Base-by-base conservation (phyloP, 2,888 invertebrate genomes). In the Trachelus stipa region DNA sequence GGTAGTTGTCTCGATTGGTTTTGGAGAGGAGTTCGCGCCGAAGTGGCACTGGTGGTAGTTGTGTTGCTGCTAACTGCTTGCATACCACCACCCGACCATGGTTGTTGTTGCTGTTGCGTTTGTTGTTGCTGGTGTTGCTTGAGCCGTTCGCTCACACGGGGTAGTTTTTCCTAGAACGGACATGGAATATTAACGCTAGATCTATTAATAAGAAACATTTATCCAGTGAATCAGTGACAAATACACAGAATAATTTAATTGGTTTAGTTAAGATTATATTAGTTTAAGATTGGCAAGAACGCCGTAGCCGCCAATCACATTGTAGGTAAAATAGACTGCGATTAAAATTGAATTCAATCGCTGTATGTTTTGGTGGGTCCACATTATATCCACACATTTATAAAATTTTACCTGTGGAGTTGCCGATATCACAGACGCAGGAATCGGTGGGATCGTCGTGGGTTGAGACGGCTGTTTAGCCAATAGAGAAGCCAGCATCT, bases 401-500 rank as follows among this genome's bases (percentile, higher is more conserved):
- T 23, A 23, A 56, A 69, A 33, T 75, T 86, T 76, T 86, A 90
- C 90, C 91, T 95, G 96, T 71, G 96, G 96, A 84, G 95, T 95
- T 81, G 95, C 95, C 83, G 95, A 93, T 88, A 94, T 93, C 87
- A 94, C 93, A 89, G 93, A 93, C 74, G 93, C 92, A 82, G 95
- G 95, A 87, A 95, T 93, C 80, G 95, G 95, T 83, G 92, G 92
- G 83, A 92, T 92, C 75, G 95, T 94, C 35, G 95, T 94, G 71
- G 95, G 94, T 80, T 93, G 93, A 35, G 94, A 93, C 82, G 95
- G 95, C 85, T 96, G 95, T 89, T 96, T 95, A 77, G 96, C 96
- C 88, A 98, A 92, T 85, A 98, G 92, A 73, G 95, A 95, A 69
- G 97, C 97, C 84, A 98, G 93, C 95, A 98, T 97, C 90, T 95